Percentiles rank a stretch among this genome's conserved stretches.
Evolutionary conservation across 2,888 invertebrate genomes (phyloP).

Genomic region (Eristalinus aeneus): DNA sequence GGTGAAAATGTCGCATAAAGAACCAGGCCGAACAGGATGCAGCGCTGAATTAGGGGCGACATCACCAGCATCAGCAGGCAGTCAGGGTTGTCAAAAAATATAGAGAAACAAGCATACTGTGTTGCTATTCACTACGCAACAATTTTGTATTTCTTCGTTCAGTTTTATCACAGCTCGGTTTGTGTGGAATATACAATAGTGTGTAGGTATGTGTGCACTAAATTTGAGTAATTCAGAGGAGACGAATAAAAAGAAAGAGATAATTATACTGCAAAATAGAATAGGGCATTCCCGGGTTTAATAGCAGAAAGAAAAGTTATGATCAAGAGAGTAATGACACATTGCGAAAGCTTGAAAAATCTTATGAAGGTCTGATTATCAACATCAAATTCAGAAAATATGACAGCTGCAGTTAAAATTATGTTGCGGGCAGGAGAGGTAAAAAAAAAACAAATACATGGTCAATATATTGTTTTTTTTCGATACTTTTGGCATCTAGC

Average conservation of each 20-base stretch:
- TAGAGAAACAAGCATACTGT: neutral
- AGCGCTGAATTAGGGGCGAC: too few species aligned
- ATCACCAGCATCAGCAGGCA: neutral
- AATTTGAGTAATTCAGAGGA: neutral
- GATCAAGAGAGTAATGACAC: neutral
- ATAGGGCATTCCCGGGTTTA: neutral
- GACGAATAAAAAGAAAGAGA: neutral
- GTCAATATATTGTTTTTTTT: conserved; percentile 6
- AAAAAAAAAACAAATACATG: neutral
- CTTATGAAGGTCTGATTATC: neutral
- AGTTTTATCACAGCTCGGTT: neutral
- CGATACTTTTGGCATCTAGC: neutral
- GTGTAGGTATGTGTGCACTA: neutral
- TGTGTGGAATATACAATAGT: neutral
- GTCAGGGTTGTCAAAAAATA: neutral
- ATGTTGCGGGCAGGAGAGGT: neutral
- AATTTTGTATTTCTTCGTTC: neutral
- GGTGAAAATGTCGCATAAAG: neutral
- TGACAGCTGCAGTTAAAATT: neutral
- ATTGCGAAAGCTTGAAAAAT: neutral
- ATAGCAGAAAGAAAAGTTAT: too few species aligned
- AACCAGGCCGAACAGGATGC: neutral
- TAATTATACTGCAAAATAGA: neutral
- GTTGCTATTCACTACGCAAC: neutral
- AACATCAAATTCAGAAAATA: neutral